Percentiles rank a stretch among this genome's conserved stretches.
These are phyloP conservation scores for Magallana ariakensis DNA, from an alignment of 1,140 invertebrate species.

Conservation along the genomic window DNA sequence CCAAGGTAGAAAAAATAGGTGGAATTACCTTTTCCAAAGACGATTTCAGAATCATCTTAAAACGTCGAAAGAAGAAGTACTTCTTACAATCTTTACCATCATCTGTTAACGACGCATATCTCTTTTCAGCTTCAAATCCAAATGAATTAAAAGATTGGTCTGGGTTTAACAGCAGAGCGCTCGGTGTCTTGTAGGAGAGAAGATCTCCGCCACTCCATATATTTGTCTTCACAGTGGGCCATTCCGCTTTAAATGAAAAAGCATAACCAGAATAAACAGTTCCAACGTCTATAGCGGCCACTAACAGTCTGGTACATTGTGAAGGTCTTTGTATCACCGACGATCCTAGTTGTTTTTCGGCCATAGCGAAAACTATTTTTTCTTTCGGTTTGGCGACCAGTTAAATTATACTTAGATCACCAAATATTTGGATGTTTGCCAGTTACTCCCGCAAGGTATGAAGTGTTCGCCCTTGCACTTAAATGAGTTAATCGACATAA, in stretches of 20 bases:
- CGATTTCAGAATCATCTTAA: neutral
- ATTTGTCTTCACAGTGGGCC: neutral
- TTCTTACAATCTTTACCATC: neutral
- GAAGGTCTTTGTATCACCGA: neutral
- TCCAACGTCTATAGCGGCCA: constrained; percentile 4
- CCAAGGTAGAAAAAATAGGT: too few relatives aligned
- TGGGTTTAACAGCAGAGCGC: constrained; percentile 34
- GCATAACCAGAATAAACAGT: neutral
- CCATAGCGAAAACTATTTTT: neutral
- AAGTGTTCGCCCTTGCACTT: neutral
- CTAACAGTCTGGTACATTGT: neutral
- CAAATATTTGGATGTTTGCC: too few relatives aligned
- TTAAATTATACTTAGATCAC: too few relatives aligned
- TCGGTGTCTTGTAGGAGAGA: constrained; percentile 7
- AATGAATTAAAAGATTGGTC: constrained; percentile 2
- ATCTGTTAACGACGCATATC: neutral
- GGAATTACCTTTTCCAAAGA: neutral
- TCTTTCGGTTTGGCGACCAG: neutral
- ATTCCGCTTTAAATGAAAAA: neutral
- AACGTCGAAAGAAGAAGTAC: neutral
- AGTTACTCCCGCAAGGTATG: too few relatives aligned
- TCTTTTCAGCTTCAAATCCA: neutral
- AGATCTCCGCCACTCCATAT: neutral
- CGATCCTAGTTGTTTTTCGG: neutral
- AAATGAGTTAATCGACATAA: too few relatives aligned